Conservation (phyloP, 1,140 invertebrate genomes). For the Eciton burchellii region DNA sequence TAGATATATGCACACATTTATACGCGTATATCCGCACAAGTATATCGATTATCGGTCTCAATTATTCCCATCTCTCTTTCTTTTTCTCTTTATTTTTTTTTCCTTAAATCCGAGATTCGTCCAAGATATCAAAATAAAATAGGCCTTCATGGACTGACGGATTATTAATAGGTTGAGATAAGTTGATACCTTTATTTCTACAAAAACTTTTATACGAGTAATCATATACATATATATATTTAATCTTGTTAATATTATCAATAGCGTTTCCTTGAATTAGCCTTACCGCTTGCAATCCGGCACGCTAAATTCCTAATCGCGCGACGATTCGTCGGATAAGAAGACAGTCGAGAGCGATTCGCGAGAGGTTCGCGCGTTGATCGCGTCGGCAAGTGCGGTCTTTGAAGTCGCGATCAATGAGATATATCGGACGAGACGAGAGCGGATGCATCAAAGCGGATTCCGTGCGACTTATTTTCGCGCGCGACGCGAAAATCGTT, state of each 20-base stretch:
- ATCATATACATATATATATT: not conserved
- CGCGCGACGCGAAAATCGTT: slow-evolving; percentile 49
- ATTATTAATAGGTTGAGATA: too few species aligned
- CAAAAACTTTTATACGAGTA: not conserved
- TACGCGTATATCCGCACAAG: too few species aligned
- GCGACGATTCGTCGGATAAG: not conserved
- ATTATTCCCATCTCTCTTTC: too few species aligned
- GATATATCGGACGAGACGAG: slow-evolving; percentile 23
- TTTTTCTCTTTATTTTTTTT: slow-evolving; percentile 16
- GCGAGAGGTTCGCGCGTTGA: not conserved
- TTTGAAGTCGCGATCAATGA: slow-evolving; percentile 40
- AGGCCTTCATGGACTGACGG: not conserved
- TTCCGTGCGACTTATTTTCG: slow-evolving; percentile 29
- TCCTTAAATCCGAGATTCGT: not conserved
- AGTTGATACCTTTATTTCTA: too few species aligned
- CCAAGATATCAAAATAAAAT: slow-evolving; percentile 10
- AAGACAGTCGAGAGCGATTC: not conserved
- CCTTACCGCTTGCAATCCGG: not conserved
- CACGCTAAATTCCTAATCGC: not conserved
- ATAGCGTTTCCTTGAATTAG: not conserved
- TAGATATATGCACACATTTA: not conserved
- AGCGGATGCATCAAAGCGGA: slow-evolving; percentile 35
- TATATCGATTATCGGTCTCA: slow-evolving; percentile 3
- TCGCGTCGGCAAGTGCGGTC: slow-evolving; percentile 9
- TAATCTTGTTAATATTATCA: not conserved